Conservation (phyloP, 2,888 invertebrate genomes). For the Agrotis exclamationis region DNA sequence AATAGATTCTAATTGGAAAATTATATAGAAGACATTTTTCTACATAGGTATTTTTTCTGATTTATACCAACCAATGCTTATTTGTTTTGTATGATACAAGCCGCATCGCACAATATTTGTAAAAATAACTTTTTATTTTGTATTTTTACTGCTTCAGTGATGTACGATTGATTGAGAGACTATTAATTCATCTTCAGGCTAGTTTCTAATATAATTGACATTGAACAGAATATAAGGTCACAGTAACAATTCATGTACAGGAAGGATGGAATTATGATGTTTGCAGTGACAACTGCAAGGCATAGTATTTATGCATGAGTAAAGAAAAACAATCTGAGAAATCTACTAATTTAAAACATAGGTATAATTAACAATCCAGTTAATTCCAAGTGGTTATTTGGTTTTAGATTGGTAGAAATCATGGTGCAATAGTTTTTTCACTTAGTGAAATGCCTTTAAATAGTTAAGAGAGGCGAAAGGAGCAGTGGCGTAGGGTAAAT, state of each 20-base stretch:
- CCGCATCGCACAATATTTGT: not conserved
- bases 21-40: not conserved
- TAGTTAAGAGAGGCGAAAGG: not conserved
- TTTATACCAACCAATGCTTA: too few species aligned
- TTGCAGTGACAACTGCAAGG: not conserved
- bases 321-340: not conserved
- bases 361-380: not conserved
- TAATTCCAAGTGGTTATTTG: not conserved
- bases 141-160: constrained; percentile 3
- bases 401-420: not conserved
- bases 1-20: constrained; percentile 14
- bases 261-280: not conserved
- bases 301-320: too few species aligned
- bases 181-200: not conserved
- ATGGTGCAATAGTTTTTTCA: not conserved
- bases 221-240: constrained; percentile 25
- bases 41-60: too few species aligned
- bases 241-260: not conserved
- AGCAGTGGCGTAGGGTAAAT: too few species aligned
- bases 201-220: constrained; percentile 33
- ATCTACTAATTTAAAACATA: not conserved
- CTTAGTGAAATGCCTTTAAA: not conserved
- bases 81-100: not conserved
- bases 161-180: not conserved
- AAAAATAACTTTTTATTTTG: not conserved